These are phyloP conservation scores for Delia radicum DNA, from an alignment of 1,140 invertebrate genomes.

Conservation along the genomic window DNA sequence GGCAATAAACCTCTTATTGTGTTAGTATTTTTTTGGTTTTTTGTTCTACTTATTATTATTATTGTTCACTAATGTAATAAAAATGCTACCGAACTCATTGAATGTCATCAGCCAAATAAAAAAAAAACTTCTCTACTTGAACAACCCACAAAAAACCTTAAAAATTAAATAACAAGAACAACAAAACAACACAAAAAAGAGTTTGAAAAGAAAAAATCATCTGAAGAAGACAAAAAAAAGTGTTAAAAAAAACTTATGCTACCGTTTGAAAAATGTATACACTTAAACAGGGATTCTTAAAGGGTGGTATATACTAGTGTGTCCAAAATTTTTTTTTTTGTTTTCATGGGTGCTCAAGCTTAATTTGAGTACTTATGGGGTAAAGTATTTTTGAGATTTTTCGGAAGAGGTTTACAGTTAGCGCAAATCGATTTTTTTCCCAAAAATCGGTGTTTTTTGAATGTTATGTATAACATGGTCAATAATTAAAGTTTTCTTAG, in stretches of 20 bases:
- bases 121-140: background rate
- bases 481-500: no score
- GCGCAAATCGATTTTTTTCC: no score
- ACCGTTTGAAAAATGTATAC: no score
- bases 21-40: background rate
- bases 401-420: no score
- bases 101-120: background rate
- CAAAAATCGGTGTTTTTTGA: no score
- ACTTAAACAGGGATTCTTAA: background rate
- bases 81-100: background rate
- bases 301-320: no score
- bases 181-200: background rate
- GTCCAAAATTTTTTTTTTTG: no score
- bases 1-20: background rate
- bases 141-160: background rate
- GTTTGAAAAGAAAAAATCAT: background rate
- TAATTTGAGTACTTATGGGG: no score
- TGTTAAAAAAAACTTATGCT: slow-evolving; percentile 5
- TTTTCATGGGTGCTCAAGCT: no score
- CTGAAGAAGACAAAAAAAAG: background rate
- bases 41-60: background rate
- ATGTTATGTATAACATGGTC: no score
- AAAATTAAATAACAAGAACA: slow-evolving; percentile 1
- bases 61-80: background rate
- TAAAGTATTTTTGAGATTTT: no score